These are phyloP conservation scores for Eugnorisma glareosa DNA, from an alignment of 2,888 invertebrate species.

Conservation along the genomic window DNA sequence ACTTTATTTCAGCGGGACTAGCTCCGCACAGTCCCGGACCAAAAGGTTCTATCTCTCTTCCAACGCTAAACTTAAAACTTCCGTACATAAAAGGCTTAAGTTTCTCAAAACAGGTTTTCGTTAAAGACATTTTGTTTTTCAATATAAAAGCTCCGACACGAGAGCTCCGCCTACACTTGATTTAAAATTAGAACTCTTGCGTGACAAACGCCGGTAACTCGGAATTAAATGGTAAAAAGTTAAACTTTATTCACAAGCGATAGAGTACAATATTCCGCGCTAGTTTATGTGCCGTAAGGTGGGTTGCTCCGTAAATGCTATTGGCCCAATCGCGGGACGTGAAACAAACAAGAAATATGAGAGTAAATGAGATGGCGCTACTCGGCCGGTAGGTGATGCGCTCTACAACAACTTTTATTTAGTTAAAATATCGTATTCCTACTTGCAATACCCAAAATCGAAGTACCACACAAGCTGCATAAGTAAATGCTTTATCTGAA, in stretches of 20 bases:
- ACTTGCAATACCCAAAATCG: constrained; percentile 31
- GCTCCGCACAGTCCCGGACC: constrained; percentile 72
- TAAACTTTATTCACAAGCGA: constrained; percentile 88
- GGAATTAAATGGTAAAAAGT: constrained; percentile 88
- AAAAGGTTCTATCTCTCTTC: constrained; percentile 85
- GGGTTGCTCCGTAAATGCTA: constrained; percentile 89
- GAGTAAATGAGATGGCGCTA: constrained; percentile 86
- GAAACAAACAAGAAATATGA: constrained; percentile 89
- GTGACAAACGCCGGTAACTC: constrained; percentile 90
- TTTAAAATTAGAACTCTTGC: constrained; percentile 91
- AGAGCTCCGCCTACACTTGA: constrained; percentile 91
- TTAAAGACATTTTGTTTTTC: constrained; percentile 90
- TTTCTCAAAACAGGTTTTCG: constrained; percentile 89
- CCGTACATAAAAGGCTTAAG: constrained; percentile 89
- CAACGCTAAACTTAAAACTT: constrained; percentile 84
- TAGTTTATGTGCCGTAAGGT: constrained; percentile 88
- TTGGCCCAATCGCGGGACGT: constrained; percentile 88
- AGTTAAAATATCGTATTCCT: constrained; percentile 21
- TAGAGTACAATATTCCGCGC: constrained; percentile 88
- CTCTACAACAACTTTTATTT: constrained; percentile 58
- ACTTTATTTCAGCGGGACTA: constrained; percentile 86
- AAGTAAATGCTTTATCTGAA: constrained; percentile 17
- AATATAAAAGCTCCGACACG: constrained; percentile 88
- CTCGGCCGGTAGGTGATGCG: constrained; percentile 65
- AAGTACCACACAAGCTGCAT: not conserved